Percentiles rank a stretch among this genome's conserved stretches.
Conservation (phyloP, 2,113 vertebrate species). For the Podocnemis expansa region DNA sequence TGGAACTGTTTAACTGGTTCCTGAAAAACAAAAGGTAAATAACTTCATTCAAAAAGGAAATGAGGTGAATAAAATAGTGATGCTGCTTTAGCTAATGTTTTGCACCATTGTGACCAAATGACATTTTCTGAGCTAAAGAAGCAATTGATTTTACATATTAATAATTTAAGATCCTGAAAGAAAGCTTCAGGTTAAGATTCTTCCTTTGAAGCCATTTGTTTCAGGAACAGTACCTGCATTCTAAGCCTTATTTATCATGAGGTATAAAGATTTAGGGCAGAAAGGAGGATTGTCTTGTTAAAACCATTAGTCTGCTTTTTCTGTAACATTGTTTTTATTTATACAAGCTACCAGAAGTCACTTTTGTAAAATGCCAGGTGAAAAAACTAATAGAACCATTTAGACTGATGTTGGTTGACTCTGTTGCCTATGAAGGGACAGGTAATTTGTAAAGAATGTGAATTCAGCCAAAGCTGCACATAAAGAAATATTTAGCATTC, state of each 20-base stretch:
- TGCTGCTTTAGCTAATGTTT: conserved; percentile 1
- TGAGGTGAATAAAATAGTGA: conserved; percentile 23
- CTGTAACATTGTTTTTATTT: conserved; percentile 56
- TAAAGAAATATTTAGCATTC: not conserved
- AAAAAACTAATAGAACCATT: conserved; percentile 29
- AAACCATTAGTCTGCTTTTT: conserved; percentile 62
- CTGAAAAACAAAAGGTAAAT: not conserved
- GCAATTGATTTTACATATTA: conserved; percentile 42
- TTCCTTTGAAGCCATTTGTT: conserved; percentile 34
- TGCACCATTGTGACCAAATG: not conserved
- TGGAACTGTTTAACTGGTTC: conserved; percentile 26
- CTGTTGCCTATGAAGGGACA: rapidly evolving
- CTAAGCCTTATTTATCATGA: conserved; percentile 56
- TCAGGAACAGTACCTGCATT: conserved; percentile 40
- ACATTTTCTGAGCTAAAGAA: conserved; percentile 15
- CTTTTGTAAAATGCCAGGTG: conserved; percentile 47
- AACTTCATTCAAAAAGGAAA: conserved; percentile 25
- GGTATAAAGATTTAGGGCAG: conserved; percentile 22
- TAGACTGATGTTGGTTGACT: conserved; percentile 2
- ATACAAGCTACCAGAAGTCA: conserved; percentile 4
- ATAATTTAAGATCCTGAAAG: conserved; percentile 51
- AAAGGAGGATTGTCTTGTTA: conserved; percentile 46
- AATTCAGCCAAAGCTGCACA: not conserved
- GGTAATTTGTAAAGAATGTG: not conserved
- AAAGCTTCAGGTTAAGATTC: conserved; percentile 34